Evolutionary conservation across 2,888 invertebrate genomes (phyloP).

Genomic region (Mythimna pallens): DNA sequence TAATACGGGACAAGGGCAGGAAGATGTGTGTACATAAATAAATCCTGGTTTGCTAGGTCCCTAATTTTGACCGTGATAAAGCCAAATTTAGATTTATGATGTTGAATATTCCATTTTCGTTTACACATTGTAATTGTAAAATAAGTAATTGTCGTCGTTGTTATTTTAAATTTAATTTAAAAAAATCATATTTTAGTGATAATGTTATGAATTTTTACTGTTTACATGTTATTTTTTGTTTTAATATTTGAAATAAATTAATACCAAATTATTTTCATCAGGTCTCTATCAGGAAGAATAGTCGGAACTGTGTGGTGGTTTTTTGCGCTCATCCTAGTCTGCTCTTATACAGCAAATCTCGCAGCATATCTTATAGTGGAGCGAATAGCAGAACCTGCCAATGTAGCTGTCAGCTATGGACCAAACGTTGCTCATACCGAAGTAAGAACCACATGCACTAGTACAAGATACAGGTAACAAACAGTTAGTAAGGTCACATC

Average conservation of each 20-base stretch:
- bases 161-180: not conserved
- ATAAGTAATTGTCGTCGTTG: no score
- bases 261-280: slow-evolving; percentile 59
- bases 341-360: slow-evolving; percentile 99
- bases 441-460: slow-evolving; percentile 90
- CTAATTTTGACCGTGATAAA: not conserved
- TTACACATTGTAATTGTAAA: no score
- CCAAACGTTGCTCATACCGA: slow-evolving; percentile 98
- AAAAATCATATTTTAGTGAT: not conserved
- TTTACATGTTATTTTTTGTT: no score
- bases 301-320: slow-evolving; percentile 99
- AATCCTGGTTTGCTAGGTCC: not conserved
- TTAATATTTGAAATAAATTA: not conserved
- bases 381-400: slow-evolving; percentile 96
- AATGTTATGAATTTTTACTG: not conserved
- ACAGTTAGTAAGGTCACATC: slow-evolving; percentile 60
- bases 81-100: not conserved
- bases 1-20: no score
- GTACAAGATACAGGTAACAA: slow-evolving; percentile 81
- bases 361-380: slow-evolving; percentile 99
- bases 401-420: slow-evolving; percentile 94
- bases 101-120: slow-evolving; percentile 12
- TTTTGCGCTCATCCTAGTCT: slow-evolving; percentile 99
- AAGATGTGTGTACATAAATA: no score
- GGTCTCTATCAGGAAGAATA: slow-evolving; percentile 97